These are phyloP conservation scores for Uria aalge DNA, from an alignment of 2,113 vertebrate species.

Conservation along the genomic window DNA sequence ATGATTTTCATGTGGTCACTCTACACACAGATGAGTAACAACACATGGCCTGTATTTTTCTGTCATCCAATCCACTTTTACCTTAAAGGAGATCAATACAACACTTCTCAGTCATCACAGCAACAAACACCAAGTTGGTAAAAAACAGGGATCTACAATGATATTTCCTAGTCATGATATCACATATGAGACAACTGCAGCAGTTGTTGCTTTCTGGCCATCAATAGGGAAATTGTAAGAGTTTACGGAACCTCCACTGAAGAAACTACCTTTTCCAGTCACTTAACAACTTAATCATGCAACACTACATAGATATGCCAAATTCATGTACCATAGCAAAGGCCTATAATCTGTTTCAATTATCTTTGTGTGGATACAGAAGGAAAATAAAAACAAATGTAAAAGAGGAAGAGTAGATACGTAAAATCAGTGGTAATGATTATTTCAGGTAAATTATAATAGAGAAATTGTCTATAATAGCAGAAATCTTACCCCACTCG, in stretches of 20 bases:
- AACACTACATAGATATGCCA: neutral
- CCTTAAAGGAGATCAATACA: neutral
- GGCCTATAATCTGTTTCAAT: neutral
- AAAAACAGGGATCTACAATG: neutral
- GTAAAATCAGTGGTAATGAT: neutral
- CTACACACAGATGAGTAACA: neutral
- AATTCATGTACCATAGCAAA: neutral
- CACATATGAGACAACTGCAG: neutral
- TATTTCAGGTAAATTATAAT: neutral
- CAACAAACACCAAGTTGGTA: neutral
- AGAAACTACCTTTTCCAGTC: neutral
- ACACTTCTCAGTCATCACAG: neutral
- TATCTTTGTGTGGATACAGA: neutral
- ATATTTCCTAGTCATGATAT: neutral
- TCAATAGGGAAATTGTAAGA: neutral
- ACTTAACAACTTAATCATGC: neutral
- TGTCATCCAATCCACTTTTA: neutral
- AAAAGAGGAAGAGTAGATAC: neutral
- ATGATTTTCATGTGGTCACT: neutral
- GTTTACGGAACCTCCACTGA: neutral
- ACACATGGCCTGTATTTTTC: neutral
- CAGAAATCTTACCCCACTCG: neutral
- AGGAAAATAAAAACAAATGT: neutral
- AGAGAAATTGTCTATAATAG: neutral
- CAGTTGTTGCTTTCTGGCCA: neutral